Percentiles rank a stretch among this genome's conserved stretches.
Evolutionary conservation across 2,888 invertebrate genomes (phyloP).

Genomic region (Spodoptera littoralis): DNA sequence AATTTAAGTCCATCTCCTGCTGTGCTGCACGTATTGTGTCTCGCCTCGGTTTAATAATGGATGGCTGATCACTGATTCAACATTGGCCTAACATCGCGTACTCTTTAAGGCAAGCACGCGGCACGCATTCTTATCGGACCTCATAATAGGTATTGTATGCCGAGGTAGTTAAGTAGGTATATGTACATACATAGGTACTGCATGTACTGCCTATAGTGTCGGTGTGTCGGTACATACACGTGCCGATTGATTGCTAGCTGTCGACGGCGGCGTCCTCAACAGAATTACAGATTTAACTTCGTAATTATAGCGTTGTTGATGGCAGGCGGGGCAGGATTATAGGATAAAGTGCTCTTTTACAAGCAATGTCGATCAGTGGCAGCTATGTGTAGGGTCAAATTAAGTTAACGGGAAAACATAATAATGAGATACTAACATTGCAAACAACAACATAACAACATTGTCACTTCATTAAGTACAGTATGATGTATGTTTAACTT

Average conservation of each 20-base stretch:
- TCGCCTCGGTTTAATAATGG: slow-evolving; percentile 37
- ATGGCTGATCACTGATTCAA: slow-evolving; percentile 52
- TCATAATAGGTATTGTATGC: slow-evolving; percentile 62
- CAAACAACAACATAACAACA: slow-evolving; percentile 6
- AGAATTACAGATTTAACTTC: slow-evolving; percentile 33
- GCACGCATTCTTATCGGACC: slow-evolving; percentile 68
- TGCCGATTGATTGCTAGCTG: slow-evolving; percentile 41
- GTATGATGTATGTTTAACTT: slow-evolving; percentile 3
- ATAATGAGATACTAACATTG: slow-evolving; percentile 18
- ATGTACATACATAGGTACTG: slow-evolving; percentile 15
- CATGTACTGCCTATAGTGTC: slow-evolving; percentile 28
- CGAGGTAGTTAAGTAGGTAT: slow-evolving; percentile 39
- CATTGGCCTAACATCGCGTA: slow-evolving; percentile 45
- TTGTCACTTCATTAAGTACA: neutral
- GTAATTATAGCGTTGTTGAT: slow-evolving; percentile 17
- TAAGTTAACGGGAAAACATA: slow-evolving; percentile 9
- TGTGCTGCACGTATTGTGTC: slow-evolving; percentile 35
- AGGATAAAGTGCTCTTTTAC: neutral
- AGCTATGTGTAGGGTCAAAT: neutral
- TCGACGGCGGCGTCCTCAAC: slow-evolving; percentile 35
- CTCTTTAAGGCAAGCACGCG: slow-evolving; percentile 64
- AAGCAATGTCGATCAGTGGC: neutral
- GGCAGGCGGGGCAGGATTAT: slow-evolving; percentile 1
- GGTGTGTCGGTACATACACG: slow-evolving; percentile 30
- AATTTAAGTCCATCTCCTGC: slow-evolving; percentile 54